Evolutionary conservation across 2,888 invertebrate genomes (phyloP).

Genomic region (Urechis unicinctus): DNA sequence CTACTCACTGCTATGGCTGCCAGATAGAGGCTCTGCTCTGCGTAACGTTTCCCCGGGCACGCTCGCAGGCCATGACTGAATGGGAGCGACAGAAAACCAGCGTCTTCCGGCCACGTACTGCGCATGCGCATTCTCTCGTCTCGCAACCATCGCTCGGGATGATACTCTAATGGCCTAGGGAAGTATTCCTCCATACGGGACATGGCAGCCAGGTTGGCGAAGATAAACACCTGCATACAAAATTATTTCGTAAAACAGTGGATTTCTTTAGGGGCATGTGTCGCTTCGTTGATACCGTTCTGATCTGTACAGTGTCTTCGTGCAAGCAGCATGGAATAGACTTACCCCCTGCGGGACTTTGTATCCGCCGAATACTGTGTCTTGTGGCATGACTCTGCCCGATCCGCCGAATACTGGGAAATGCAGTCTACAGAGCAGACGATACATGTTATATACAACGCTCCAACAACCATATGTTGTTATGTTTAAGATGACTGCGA

Average conservation of each 20-base stretch:
- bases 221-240: constrained; percentile 15
- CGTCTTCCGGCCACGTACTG: constrained; percentile 8
- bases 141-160: constrained; percentile 18
- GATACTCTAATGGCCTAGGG: constrained; percentile 13
- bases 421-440: constrained; percentile 9
- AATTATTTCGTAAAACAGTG: too few species aligned
- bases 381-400: constrained; percentile 14
- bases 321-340: too few species aligned
- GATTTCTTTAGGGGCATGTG: neutral
- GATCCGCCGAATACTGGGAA: constrained; percentile 18
- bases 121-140: constrained; percentile 6
- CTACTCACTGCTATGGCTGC: constrained; percentile 14
- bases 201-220: constrained; percentile 17
- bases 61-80: constrained; percentile 16
- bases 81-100: constrained; percentile 11
- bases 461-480: too few species aligned
- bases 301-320: neutral
- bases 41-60: constrained; percentile 17
- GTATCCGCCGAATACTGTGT: constrained; percentile 17
- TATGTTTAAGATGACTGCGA: too few species aligned
- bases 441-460: too few species aligned
- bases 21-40: constrained; percentile 17
- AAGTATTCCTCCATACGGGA: constrained; percentile 18
- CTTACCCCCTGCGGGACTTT: constrained; percentile 17
- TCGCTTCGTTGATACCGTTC: neutral